phyloP scores from a whole-genome alignment of 1,140 invertebrate species.

The Schlechtendalia chinensis region DNA sequence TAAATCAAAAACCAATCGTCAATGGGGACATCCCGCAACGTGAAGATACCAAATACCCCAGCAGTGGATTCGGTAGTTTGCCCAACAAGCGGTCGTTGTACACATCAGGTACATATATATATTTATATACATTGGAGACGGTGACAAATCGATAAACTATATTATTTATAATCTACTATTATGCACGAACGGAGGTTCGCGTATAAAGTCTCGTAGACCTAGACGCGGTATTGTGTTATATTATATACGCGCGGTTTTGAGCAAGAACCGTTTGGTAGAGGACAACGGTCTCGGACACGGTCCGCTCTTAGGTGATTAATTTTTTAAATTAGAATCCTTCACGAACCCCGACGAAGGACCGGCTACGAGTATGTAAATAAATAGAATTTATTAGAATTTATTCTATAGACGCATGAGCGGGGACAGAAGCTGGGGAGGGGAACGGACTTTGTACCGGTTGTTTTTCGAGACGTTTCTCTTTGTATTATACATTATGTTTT shows the following conservation, averaged over 20 bases:
- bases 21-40: slow-evolving; percentile 56
- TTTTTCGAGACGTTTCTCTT: background rate
- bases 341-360: background rate
- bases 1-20: slow-evolving; percentile 63
- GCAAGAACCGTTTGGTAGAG: no score
- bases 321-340: background rate
- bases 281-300: no score
- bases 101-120: slow-evolving; percentile 57
- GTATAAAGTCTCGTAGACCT: background rate
- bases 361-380: no score
- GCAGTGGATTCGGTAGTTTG: slow-evolving; percentile 79
- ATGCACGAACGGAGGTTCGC: background rate
- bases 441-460: background rate
- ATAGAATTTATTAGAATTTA: no score
- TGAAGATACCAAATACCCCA: slow-evolving; percentile 71
- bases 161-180: background rate
- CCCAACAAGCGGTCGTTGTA: slow-evolving; percentile 71
- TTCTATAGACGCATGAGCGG: no score
- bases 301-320: no score
- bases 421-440: background rate
- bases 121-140: background rate
- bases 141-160: no score
- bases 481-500: background rate
- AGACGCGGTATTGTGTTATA: background rate
- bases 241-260: no score